Evolutionary conservation across 2,113 vertebrate genomes (phyloP), one percentile per base, ranked within the genome.

Genomic region (Ibidorhyncha struthersii): DNA sequence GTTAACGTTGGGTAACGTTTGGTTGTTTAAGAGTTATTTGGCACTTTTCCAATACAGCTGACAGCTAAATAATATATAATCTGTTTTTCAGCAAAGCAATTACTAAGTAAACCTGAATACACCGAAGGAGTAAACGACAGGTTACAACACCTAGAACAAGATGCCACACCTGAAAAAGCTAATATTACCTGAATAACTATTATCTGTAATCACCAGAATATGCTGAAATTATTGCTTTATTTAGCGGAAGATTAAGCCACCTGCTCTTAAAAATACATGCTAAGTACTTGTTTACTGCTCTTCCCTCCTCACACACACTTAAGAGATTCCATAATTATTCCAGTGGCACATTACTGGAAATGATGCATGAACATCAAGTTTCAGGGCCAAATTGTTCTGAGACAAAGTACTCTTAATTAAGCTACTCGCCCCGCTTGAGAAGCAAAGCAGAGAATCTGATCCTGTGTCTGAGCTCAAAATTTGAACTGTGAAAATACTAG

Each of bases 21-120:
- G 69, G 80, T 47, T 92, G 74, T 95, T 95, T 95, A 74, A 89
- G 91, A 85, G 77, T 66, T 97, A 49, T 83, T 79, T 98, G 98
- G 97, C 96, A 83, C 26, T 36, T 83, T 29, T 91, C 93, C 96
- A 95, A 22, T 56, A 82, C 9, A 86, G 82, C 86, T 98, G 98
- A 98, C 97, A 98, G 91, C 84, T 96, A 95, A 97, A 98, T 97
- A 98, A 97, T 96, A 97, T 77, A 96, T 97, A 98, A 98, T 97
- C 98, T 97, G 96, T 81, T 96, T 98, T 98, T 98, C 98, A 97
- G 89, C 85, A 95, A 95, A 94, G 92, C 95, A 98, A 98, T 98
- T 98, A 98, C 63, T 23, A 32, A 79, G 81, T 67, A 96, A 98
- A 93, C 63, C 74, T 96, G 92, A 96, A 90, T 76, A 84, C 53